Evolutionary conservation across 35 echinoderm and acorn worm species (phyloP).

Genomic region (Patiria miniata): DNA sequence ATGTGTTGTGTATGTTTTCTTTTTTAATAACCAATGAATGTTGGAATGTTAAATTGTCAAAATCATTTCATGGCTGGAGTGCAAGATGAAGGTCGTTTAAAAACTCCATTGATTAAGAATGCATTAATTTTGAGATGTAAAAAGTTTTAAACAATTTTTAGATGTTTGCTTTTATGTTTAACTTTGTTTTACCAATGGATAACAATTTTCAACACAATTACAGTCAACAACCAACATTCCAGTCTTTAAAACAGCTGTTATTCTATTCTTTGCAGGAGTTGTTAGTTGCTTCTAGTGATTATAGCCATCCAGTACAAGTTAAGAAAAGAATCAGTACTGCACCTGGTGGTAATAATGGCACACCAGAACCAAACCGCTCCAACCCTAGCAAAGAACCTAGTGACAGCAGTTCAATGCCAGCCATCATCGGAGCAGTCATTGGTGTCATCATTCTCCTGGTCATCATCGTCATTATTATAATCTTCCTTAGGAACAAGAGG

Average conservation of each 20-base stretch:
- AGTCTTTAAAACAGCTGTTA: background rate
- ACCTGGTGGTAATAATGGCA: background rate
- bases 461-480: conserved; percentile 58
- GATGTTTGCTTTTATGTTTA: no score
- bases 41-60: no score
- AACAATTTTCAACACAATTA: no score
- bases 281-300: conserved; percentile 52
- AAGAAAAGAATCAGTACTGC: background rate
- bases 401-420: background rate
- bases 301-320: conserved; percentile 41
- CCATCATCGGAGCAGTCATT: conserved; percentile 36
- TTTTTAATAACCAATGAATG: no score
- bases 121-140: no score
- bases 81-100: no score
- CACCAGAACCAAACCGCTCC: background rate
- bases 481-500: conserved; percentile 43
- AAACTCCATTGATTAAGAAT: no score
- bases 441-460: conserved; percentile 50
- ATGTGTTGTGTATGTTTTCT: no score
- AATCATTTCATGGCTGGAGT: no score
- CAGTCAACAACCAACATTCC: no score
- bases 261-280: conserved; percentile 37
- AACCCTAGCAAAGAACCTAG: background rate
- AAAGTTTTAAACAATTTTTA: no score
- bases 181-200: no score